Evolutionary conservation across 2,113 vertebrate genomes (phyloP).

Genomic region (Symphodus melops): DNA sequence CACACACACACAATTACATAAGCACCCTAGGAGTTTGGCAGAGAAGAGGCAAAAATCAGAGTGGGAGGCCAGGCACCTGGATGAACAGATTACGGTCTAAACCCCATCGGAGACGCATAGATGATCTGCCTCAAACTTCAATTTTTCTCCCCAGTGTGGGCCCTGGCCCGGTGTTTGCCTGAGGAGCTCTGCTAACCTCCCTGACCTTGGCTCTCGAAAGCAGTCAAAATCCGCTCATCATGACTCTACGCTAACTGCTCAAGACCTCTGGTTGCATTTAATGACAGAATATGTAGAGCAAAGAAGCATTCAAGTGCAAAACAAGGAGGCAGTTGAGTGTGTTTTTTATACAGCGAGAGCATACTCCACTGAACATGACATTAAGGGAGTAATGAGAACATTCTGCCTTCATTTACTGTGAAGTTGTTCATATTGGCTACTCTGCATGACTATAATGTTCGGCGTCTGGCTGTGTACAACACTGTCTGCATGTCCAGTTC

Average conservation of each 20-base stretch:
- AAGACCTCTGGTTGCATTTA: constrained; percentile 29
- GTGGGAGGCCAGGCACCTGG: constrained; percentile 78
- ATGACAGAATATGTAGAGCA: constrained; percentile 13
- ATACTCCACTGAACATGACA: background rate
- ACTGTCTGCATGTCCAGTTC: background rate
- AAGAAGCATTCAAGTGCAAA: background rate
- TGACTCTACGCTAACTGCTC: constrained; percentile 29
- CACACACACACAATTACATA: constrained; percentile 71
- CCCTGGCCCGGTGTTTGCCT: constrained; percentile 53
- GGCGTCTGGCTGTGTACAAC: constrained; percentile 12
- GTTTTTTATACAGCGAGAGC: background rate
- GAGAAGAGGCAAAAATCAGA: constrained; percentile 67
- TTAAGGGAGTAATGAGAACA: constrained; percentile 20
- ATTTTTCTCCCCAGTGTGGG: constrained; percentile 66
- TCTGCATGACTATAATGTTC: background rate
- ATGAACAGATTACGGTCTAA: constrained; percentile 78
- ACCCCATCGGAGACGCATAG: constrained; percentile 73
- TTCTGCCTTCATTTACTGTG: constrained; percentile 10
- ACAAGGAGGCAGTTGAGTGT: background rate
- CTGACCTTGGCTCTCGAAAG: constrained; percentile 54
- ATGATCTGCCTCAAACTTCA: constrained; percentile 71
- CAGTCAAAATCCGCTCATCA: constrained; percentile 50
- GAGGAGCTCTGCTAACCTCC: constrained; percentile 57
- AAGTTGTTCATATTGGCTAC: constrained; percentile 14
- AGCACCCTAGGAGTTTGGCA: constrained; percentile 78